Percentiles rank a stretch among this genome's conserved stretches.
Conservation (phyloP, 1,140 invertebrate genomes). For the Drosophila truncata region DNA sequence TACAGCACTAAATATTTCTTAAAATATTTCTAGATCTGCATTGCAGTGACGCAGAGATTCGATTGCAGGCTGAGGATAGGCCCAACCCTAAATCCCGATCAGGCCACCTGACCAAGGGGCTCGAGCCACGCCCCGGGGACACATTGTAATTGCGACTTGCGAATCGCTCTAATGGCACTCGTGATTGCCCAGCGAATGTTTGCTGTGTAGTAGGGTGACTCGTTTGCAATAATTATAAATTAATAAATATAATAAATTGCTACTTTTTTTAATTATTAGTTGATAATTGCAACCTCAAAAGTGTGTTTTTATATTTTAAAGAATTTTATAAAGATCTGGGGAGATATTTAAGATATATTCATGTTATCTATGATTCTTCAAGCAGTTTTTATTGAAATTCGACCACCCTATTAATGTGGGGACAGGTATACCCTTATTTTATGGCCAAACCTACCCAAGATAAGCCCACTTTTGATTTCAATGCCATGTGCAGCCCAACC, state of each 20-base stretch:
- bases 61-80: constrained; percentile 2
- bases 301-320: neutral
- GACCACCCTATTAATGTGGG: too few relatives aligned
- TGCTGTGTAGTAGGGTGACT: constrained; percentile 6
- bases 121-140: neutral
- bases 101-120: constrained; percentile 27
- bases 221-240: neutral
- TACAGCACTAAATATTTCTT: neutral
- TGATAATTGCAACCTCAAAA: neutral
- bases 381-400: neutral
- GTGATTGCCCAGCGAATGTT: constrained; percentile 18
- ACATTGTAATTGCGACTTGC: constrained; percentile 34
- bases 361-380: too few relatives aligned
- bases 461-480: constrained; percentile 46
- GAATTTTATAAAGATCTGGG: neutral
- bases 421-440: neutral
- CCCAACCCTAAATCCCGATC: constrained; percentile 18
- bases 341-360: neutral
- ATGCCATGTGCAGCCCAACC: constrained; percentile 19
- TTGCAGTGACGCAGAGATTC: neutral
- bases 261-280: neutral
- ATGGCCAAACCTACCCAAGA: constrained; percentile 2
- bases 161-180: constrained; percentile 30
- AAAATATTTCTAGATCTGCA: neutral
- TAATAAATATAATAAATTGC: neutral